Evolutionary conservation across 2,113 vertebrate genomes (phyloP).

Genomic region (Alouatta palliata): DNA sequence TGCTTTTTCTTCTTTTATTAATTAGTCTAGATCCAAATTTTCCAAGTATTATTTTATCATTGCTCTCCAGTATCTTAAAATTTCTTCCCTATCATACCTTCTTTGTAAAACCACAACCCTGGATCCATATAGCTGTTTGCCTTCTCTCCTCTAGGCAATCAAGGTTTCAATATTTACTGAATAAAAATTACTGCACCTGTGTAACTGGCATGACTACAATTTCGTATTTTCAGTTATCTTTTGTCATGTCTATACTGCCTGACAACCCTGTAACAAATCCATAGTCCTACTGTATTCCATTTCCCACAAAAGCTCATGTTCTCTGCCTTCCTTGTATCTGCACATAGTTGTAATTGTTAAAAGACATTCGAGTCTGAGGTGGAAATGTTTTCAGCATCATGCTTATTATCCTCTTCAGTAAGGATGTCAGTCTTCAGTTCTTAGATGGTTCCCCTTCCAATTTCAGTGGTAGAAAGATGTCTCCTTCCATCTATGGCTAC

Average conservation of each 20-base stretch:
- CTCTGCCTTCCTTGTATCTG: not conserved
- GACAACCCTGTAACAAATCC: no score
- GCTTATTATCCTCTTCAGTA: not conserved
- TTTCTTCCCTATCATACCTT: no score
- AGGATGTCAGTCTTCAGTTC: not conserved
- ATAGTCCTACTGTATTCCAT: not conserved
- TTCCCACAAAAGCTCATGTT: not conserved
- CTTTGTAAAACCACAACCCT: not conserved
- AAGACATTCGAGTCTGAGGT: not conserved
- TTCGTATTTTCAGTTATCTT: not conserved
- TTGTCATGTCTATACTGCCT: not conserved
- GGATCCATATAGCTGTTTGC: not conserved
- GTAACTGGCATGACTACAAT: not conserved
- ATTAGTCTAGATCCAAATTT: not conserved
- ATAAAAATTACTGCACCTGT: not conserved
- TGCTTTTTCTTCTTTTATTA: not conserved
- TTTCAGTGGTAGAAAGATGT: not conserved
- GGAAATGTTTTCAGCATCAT: not conserved
- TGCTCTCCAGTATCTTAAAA: not conserved
- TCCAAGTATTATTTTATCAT: not conserved
- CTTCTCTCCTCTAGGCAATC: not conserved
- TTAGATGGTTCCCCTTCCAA: not conserved
- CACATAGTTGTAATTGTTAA: not conserved
- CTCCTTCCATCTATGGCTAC: not conserved
- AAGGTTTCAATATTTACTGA: not conserved